Conservation (phyloP, 2,888 invertebrate genomes). For the Trichogramma evanescens region DNA sequence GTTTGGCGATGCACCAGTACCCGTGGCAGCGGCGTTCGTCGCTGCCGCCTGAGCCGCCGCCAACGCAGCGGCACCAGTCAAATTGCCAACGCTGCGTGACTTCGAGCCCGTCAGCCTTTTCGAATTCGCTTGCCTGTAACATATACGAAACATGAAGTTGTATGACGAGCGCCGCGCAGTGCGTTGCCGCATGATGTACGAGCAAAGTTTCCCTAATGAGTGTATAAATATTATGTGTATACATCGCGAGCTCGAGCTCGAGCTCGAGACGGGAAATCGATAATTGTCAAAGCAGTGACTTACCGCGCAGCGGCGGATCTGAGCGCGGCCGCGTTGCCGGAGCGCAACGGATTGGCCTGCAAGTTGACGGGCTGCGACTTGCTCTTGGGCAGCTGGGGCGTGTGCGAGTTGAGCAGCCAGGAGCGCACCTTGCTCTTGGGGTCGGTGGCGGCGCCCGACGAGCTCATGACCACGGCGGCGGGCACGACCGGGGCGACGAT, state of each 20-base stretch:
- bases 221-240: too few species aligned
- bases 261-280: neutral
- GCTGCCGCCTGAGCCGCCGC: conserved; percentile 1
- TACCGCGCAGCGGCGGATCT: conserved; percentile 52
- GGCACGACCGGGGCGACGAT: conserved; percentile 44
- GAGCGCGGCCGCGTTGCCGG: conserved; percentile 48
- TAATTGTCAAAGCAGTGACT: neutral
- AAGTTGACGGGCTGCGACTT: conserved; percentile 68
- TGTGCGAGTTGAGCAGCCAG: conserved; percentile 67
- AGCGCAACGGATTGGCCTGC: conserved; percentile 13
- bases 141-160: neutral
- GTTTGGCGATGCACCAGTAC: conserved; percentile 1
- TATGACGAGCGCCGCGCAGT: too few species aligned
- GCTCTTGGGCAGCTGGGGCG: conserved; percentile 63
- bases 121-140: conserved; percentile 34
- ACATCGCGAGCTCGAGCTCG: neutral
- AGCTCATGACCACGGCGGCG: conserved; percentile 44
- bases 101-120: conserved; percentile 41
- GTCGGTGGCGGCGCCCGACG: conserved; percentile 43
- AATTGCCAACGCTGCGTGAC: conserved; percentile 67
- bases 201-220: too few species aligned
- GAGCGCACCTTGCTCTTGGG: conserved; percentile 75
- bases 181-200: too few species aligned
- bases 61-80: conserved; percentile 51
- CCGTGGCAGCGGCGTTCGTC: conserved; percentile 3